These are phyloP conservation scores for Mongoloraphidia duomilia DNA, from an alignment of 2,888 invertebrate genomes.

Conservation along the genomic window DNA sequence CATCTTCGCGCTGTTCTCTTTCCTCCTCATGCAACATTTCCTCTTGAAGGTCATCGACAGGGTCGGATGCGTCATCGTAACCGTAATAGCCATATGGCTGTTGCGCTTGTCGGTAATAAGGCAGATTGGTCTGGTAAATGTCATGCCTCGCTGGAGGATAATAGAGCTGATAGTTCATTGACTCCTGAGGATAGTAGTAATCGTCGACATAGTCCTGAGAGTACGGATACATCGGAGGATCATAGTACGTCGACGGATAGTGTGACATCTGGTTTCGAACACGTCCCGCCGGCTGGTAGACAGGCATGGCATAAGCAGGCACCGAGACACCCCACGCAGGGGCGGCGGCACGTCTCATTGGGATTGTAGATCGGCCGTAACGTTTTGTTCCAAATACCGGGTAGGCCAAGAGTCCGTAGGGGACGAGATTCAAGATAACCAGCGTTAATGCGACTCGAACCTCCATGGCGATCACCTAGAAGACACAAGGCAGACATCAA, in stretches of 20 bases:
- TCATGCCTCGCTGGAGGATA: conserved; percentile 31
- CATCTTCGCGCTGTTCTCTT: conserved; percentile 36
- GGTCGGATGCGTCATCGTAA: conserved; percentile 30
- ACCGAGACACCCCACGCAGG: background rate
- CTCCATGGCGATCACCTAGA: too few species aligned
- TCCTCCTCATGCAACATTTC: conserved; percentile 46
- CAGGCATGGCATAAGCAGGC: conserved; percentile 12
- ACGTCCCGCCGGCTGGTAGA: conserved; percentile 7
- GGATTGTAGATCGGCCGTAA: conserved; percentile 22
- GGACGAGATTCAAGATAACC: background rate
- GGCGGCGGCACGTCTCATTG: background rate
- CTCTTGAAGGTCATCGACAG: conserved; percentile 39
- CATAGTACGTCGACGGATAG: conserved; percentile 33
- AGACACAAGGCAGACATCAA: background rate
- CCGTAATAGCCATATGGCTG: conserved; percentile 30
- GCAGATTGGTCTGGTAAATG: conserved; percentile 29
- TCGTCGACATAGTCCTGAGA: conserved; percentile 39
- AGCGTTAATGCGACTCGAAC: conserved; percentile 13
- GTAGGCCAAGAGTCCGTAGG: conserved; percentile 17
- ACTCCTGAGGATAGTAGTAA: conserved; percentile 34
- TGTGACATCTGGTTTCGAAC: conserved; percentile 13
- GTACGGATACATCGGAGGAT: conserved; percentile 32
- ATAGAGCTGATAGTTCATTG: conserved; percentile 21
- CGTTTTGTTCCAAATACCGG: conserved; percentile 30
- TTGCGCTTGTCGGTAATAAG: conserved; percentile 28